phyloP scores from a whole-genome alignment of 2,888 invertebrate genomes.

The Ennomos erosarius region DNA sequence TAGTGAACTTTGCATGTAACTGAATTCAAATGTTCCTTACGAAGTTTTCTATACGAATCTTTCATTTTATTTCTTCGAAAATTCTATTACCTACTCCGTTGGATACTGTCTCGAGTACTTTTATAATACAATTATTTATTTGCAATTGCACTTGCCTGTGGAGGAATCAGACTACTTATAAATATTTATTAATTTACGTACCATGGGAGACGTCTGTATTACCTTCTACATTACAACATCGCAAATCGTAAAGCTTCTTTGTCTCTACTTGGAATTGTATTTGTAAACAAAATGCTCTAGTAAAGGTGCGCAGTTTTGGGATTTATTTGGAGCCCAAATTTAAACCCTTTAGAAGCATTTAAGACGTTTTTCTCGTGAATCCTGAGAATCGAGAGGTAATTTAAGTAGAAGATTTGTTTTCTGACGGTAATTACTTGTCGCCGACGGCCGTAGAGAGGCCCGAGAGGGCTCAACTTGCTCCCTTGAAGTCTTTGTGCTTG shows the following conservation, averaged over 20 bases:
- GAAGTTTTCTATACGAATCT: not conserved
- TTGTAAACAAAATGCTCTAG: not conserved
- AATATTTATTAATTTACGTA: no score
- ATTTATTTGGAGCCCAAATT: conserved; percentile 21
- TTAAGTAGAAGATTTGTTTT: conserved; percentile 53
- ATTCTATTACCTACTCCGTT: conserved; percentile 23
- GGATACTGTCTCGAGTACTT: conserved; percentile 23
- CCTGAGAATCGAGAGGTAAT: conserved; percentile 50
- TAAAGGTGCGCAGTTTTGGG: not conserved
- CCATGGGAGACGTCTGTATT: no score
- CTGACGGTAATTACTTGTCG: conserved; percentile 44
- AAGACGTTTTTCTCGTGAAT: conserved; percentile 26
- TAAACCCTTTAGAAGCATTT: conserved; percentile 21
- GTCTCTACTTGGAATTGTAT: no score
- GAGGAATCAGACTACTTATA: conserved; percentile 8
- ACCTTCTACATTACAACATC: no score
- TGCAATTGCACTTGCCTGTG: conserved; percentile 3
- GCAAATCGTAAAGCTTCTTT: no score
- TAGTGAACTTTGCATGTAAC: conserved; percentile 18
- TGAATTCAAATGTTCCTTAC: conserved; percentile 9
- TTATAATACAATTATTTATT: conserved; percentile 26
- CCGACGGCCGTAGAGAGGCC: conserved; percentile 38
- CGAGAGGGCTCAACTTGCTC: conserved; percentile 34
- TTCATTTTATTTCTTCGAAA: conserved; percentile 7
- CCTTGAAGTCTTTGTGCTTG: conserved; percentile 35